phyloP scores from a whole-genome alignment of 1,140 invertebrate species.

The Pinna nobilis region DNA sequence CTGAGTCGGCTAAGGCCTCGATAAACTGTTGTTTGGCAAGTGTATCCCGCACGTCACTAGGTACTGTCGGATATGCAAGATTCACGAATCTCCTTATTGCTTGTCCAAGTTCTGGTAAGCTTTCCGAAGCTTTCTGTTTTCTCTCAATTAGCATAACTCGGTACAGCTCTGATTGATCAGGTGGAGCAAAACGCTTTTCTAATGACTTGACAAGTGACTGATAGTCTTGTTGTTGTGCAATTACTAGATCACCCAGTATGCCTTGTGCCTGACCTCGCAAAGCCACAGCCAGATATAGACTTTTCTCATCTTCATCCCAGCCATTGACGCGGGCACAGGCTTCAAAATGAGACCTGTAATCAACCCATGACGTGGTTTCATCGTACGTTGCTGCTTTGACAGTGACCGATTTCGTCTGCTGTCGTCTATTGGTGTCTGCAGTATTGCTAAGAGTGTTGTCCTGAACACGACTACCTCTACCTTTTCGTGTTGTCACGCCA shows the following conservation, averaged over 20 bases:
- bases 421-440: constrained; percentile 4
- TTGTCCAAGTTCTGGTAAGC: constrained; percentile 27
- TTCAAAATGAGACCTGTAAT: constrained; percentile 27
- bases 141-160: not conserved
- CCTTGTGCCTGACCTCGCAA: constrained; percentile 20
- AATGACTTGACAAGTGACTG: not conserved
- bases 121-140: constrained; percentile 17
- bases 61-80: constrained; percentile 28
- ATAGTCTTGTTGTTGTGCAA: not conserved
- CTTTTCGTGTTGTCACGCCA: no score
- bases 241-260: constrained; percentile 17
- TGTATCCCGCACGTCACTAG: constrained; percentile 12
- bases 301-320: constrained; percentile 18
- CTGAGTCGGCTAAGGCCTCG: constrained; percentile 9
- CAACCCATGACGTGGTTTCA: constrained; percentile 8
- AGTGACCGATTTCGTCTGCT: not conserved
- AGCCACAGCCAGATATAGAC: constrained; percentile 5
- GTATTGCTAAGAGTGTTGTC: no score
- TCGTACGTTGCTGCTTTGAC: constrained; percentile 21
- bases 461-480: no score
- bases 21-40: constrained; percentile 21
- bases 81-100: constrained; percentile 24
- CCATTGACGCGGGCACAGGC: constrained; percentile 15
- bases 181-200: not conserved
- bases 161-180: constrained; percentile 12